phyloP scores from a whole-genome alignment of 2,797 vertebrate species.

The Artibeus jamaicensis region DNA sequence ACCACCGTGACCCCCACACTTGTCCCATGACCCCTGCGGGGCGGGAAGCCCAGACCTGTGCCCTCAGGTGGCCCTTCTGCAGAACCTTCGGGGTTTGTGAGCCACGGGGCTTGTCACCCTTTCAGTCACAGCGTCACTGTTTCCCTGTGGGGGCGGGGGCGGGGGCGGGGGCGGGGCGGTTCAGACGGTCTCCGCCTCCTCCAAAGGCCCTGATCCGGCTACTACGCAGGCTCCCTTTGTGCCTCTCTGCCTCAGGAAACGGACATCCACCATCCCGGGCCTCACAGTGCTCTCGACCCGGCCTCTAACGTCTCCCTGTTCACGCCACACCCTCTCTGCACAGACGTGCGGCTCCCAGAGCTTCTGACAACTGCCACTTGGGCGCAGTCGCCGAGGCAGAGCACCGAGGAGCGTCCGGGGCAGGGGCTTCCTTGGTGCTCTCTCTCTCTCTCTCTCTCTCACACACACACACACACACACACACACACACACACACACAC shows the following conservation, averaged over 20 bases:
- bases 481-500: neutral
- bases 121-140: neutral
- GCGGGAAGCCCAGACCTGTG: neutral
- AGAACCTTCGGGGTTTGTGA: neutral
- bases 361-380: neutral
- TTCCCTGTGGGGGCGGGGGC: neutral
- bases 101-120: neutral
- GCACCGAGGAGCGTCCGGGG: neutral
- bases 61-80: neutral
- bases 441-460: too few relatives aligned
- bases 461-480: neutral
- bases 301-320: neutral
- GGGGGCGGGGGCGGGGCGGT: neutral
- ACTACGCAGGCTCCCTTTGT: accelerated
- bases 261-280: accelerated
- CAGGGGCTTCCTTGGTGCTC: too few relatives aligned
- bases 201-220: accelerated
- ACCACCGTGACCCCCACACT: too few relatives aligned
- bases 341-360: neutral
- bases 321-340: neutral
- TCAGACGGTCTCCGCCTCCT: accelerated
- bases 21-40: neutral
- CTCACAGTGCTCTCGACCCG: neutral
- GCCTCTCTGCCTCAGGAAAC: neutral
- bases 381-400: neutral